Percentiles rank a stretch among this genome's conserved stretches.
phyloP scores from a whole-genome alignment of 2,113 vertebrate species.

The Tragelaphus imberbis region DNA sequence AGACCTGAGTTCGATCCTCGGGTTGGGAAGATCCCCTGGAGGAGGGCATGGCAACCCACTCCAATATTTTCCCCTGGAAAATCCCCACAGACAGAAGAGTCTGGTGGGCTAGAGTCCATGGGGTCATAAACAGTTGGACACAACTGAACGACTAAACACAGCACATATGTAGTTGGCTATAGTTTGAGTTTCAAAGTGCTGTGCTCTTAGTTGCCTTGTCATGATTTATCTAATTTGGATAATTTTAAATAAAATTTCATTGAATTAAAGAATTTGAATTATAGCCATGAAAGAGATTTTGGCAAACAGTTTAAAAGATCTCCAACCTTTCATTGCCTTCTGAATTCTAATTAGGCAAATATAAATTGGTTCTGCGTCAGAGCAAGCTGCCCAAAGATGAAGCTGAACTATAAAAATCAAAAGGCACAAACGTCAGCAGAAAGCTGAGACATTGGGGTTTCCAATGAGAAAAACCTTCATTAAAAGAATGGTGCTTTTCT shows the following conservation, averaged over 20 bases:
- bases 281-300: background rate
- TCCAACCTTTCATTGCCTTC: background rate
- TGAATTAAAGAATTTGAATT: conserved; percentile 42
- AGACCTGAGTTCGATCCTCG: fast-evolving
- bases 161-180: background rate
- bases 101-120: background rate
- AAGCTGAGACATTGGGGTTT: background rate
- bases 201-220: background rate
- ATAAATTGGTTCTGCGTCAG: conserved; percentile 28
- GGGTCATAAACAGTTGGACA: background rate
- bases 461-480: background rate
- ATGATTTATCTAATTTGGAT: background rate
- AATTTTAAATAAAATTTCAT: conserved; percentile 4
- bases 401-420: background rate
- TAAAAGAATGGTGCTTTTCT: background rate
- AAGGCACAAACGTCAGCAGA: background rate
- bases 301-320: background rate
- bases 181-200: background rate
- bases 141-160: background rate
- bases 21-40: background rate
- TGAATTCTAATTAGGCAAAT: conserved; percentile 38
- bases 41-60: background rate
- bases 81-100: background rate
- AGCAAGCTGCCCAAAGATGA: background rate
- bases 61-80: background rate